A percentile compares a stretch with the other conserved stretches of the same genome.
Evolutionary conservation across 2,113 vertebrate genomes (phyloP).

Genomic region (Vanacampus margaritifer): DNA sequence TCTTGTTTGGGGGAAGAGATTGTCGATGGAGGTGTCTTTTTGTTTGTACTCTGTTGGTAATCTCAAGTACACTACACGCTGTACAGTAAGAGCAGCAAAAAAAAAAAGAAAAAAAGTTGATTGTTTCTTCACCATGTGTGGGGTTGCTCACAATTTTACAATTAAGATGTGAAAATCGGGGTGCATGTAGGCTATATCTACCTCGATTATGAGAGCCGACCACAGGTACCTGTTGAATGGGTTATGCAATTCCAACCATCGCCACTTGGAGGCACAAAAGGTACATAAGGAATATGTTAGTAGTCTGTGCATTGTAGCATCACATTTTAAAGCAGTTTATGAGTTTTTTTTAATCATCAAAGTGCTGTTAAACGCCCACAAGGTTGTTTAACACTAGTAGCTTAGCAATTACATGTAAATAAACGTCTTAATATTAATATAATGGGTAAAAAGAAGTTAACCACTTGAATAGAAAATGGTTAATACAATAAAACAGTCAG

Average conservation of each 20-base stretch:
- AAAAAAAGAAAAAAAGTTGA: too few relatives aligned
- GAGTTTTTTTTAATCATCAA: background rate
- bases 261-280: constrained; percentile 41
- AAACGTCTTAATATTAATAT: background rate
- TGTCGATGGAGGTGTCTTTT: too few relatives aligned
- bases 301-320: background rate
- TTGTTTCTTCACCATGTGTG: too few relatives aligned
- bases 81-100: too few relatives aligned
- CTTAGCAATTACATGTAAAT: background rate
- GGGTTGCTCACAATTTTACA: too few relatives aligned
- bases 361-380: background rate
- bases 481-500: background rate
- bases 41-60: too few relatives aligned
- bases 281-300: constrained; percentile 7
- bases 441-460: constrained; percentile 9
- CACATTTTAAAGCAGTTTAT: background rate
- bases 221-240: constrained; percentile 15
- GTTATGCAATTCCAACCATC: background rate
- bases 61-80: too few relatives aligned
- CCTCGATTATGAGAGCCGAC: too few relatives aligned
- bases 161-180: too few relatives aligned
- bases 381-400: background rate
- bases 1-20: too few relatives aligned
- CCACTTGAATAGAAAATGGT: background rate
- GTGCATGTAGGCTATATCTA: too few relatives aligned